Evolutionary conservation across 1,140 invertebrate genomes (phyloP).

Genomic region (Delia radicum): DNA sequence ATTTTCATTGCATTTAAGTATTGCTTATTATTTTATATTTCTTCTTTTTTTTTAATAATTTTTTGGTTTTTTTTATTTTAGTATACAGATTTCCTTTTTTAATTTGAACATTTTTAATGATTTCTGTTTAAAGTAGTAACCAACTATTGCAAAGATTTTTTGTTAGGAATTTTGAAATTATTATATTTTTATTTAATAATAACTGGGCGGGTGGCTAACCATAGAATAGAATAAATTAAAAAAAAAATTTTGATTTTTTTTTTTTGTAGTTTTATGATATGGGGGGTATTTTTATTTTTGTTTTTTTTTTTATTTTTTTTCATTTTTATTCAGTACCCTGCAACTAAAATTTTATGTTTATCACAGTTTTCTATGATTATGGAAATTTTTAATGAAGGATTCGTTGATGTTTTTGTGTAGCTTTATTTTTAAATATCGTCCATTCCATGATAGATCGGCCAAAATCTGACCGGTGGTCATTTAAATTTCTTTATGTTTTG

Average conservation of each 20-base stretch:
- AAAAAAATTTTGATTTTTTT: neutral
- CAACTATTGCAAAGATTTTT: slow-evolving; percentile 22
- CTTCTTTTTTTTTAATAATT: neutral
- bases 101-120: neutral
- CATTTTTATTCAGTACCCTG: slow-evolving; percentile 56
- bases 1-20: slow-evolving; percentile 8
- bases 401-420: slow-evolving; percentile 18
- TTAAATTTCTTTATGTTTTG: too few species aligned
- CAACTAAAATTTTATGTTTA: slow-evolving; percentile 51
- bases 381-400: slow-evolving; percentile 8
- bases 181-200: neutral
- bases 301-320: slow-evolving; percentile 31
- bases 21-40: slow-evolving; percentile 1
- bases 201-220: slow-evolving; percentile 11
- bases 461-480: too few species aligned
- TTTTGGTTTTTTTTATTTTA: neutral
- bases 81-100: neutral
- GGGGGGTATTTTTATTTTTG: neutral
- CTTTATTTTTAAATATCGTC: neutral
- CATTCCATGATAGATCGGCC: too few species aligned
- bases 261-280: neutral
- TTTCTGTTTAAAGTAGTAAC: neutral
- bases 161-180: slow-evolving; percentile 18
- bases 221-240: too few species aligned
- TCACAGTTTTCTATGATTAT: slow-evolving; percentile 53